Conservation (phyloP, 1,140 invertebrate species). For the Heterodera schachtii region DNA sequence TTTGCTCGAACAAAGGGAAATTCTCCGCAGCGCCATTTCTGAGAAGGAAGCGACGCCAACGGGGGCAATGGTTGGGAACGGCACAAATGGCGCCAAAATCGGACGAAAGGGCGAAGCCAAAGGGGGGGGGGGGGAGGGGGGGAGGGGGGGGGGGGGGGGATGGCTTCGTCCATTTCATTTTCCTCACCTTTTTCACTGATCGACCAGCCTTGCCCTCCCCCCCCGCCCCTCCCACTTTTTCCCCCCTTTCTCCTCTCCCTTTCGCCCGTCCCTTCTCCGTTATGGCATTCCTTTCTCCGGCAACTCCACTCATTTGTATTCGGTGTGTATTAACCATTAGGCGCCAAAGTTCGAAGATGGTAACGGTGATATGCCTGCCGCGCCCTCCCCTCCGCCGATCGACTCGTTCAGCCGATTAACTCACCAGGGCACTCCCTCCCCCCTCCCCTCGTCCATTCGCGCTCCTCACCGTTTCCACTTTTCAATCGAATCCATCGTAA, state of each 20-base stretch:
- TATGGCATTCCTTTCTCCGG: neutral
- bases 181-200: neutral
- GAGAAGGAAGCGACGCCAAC: conserved; percentile 26
- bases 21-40: neutral
- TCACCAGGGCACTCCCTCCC: neutral
- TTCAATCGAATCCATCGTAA: neutral
- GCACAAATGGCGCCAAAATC: conserved; percentile 6
- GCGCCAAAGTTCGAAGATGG: neutral
- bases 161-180: neutral
- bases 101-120: neutral
- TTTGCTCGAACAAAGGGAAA: neutral
- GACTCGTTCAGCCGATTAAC: neutral
- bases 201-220: neutral
- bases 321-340: neutral
- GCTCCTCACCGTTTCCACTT: neutral
- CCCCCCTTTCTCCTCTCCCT: neutral
- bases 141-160: neutral
- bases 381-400: neutral
- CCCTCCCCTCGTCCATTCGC: neutral
- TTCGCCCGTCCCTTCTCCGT: neutral
- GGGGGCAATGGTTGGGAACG: conserved; percentile 15
- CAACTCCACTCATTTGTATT: neutral
- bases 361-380: neutral
- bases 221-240: neutral
- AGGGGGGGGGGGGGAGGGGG: neutral